Evolutionary conservation across 2,888 invertebrate genomes (phyloP), one percentile per base, ranked within the genome.

Genomic region (Monochamus alternatus): DNA sequence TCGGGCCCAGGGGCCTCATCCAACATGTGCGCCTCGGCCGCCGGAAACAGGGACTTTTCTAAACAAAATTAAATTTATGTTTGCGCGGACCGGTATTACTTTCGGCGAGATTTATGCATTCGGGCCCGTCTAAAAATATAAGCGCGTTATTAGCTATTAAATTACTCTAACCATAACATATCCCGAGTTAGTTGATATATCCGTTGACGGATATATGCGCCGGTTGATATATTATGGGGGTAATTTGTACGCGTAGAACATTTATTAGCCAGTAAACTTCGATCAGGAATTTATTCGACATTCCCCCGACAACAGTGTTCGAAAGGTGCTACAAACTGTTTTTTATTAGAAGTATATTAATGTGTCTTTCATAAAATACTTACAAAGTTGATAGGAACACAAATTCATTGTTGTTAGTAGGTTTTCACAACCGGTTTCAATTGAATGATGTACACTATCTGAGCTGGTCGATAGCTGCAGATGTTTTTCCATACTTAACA

Each of bases 71-170:
- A 69, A 66, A 62, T 66, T 66, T 55, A 63, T 73, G 76, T 72
- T 75, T 72, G 72, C 64, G 75, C 72, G 63, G 68, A 72, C 65
- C 66, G 63, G 62, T 71, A 71, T 71, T 63, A 71, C 71, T 71
- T 52, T 71, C 71, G 51, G 51, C 71, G 71, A 51, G 71, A 63
- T 71, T 63, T 71, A 63, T 55, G 30, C 71, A 71, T 71, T 47
- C 30, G 22, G 63, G n/a, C 7, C 63, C 52, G 63, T 63, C 14
- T 51, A 71, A 71, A 38, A 38, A 71, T 71, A 71, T 47, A 71
- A 32, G 51, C 62, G 38, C 62, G 51, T 52, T 71, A 71, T 47
- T 62, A 62, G 52, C 32, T 47, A 71, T 71, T 63, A 63, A 32
- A 51, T 67, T 67, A 55, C 67, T 9, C 55, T 55, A 55, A 55